Conservation (phyloP, 2,797 vertebrate species). For the Coregonus sp. region DNA sequence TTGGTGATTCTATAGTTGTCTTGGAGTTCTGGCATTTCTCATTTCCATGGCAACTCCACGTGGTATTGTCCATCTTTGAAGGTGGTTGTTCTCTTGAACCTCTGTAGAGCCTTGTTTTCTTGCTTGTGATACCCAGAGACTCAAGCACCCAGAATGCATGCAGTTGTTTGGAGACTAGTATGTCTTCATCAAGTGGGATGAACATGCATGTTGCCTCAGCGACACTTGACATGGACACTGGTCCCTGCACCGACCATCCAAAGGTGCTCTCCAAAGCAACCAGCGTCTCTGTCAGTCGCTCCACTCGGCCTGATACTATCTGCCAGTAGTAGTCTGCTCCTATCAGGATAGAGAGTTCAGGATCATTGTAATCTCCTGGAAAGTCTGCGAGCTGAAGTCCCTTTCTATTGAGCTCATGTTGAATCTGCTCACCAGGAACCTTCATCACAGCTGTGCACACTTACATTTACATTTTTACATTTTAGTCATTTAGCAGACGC, state of each 20-base stretch:
- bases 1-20: conserved; percentile 14
- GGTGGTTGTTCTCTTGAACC: conserved; percentile 8
- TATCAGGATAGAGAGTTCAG: conserved; percentile 16
- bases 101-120: conserved; percentile 7
- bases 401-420: conserved; percentile 17
- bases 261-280: conserved; percentile 28
- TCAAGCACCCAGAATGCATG: conserved; percentile 19
- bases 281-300: conserved; percentile 26
- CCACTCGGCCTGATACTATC: conserved; percentile 15
- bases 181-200: conserved; percentile 19
- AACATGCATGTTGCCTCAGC: conserved; percentile 25
- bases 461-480: no score
- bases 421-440: conserved; percentile 21
- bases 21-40: background rate
- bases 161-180: conserved; percentile 12
- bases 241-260: conserved; percentile 35
- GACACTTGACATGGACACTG: conserved; percentile 26
- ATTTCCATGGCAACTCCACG: conserved; percentile 14
- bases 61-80: conserved; percentile 7
- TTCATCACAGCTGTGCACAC: conserved; percentile 12
- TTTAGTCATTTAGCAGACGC: no score
- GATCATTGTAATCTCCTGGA: background rate
- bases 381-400: conserved; percentile 21
- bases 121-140: conserved; percentile 22
- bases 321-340: conserved; percentile 28